Evolutionary conservation across 2,888 invertebrate genomes (phyloP), one percentile per base, ranked within the genome.

Genomic region (Keiferia lycopersicella): DNA sequence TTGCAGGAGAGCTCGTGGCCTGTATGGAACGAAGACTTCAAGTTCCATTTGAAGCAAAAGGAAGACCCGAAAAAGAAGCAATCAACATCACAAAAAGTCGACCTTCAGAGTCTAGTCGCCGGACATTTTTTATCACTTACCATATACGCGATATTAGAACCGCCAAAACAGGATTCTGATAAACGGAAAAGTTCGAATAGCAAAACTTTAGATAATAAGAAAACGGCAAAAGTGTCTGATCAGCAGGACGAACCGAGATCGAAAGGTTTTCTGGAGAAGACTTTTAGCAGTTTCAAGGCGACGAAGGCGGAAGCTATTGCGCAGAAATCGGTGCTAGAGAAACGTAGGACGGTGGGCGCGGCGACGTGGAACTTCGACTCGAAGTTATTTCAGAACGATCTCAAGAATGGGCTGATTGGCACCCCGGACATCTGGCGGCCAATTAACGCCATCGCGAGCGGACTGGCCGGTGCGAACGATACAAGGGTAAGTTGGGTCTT

Each of bases 1-100:
- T 87, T 95, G 71, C 95, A 94, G 78, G 95, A 95, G 71, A 95
- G 94, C 76, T 95, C 96, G 0, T 96, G 96, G 95, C 96, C 96
- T 0, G 94, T 94, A 64, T 96, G 95, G 93, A 96, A 96, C 79
- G 95, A 96, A 84, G 95, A 95, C 69, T 96, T 96, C 77, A 93
- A 93, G 72, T 96, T 96, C 80, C 93, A 93, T 56, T 74, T 96
- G 66, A 92, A 92, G 72, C 93, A 86, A 66, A 93, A 93, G 78
- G 93, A 93, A 70, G 82, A 83, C 63, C 84, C 89, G 69, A 88
- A 86, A 67, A 87, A 90, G 68, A 56, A 56, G 34, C 56, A 6
- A 2, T 72, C 83, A 39, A 73, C 83, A 39, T 73, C 87, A 10
- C 91, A 91, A 68, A 88, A 91, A 70, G 84, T 86, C 66, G 91